Evolutionary conservation across 2,113 vertebrate species (phyloP).

Genomic region (Glaucidium brasilianum): DNA sequence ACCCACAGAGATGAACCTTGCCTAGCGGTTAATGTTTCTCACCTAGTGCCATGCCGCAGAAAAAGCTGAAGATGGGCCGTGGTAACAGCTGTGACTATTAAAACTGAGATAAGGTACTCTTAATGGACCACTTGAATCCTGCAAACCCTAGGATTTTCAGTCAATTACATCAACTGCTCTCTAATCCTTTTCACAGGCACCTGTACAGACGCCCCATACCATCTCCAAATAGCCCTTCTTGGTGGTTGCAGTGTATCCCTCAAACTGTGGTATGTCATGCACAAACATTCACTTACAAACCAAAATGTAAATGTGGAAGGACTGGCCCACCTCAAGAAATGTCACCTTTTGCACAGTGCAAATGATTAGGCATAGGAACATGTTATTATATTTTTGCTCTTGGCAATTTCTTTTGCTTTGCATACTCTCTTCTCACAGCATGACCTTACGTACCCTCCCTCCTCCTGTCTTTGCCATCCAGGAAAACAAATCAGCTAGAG

Average conservation of each 20-base stretch:
- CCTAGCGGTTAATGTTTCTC: background rate
- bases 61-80: background rate
- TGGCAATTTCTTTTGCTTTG: background rate
- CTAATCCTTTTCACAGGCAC: background rate
- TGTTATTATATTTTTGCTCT: background rate
- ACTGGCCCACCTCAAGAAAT: background rate
- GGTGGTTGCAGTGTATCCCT: background rate
- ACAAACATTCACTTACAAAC: accelerated
- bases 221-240: background rate
- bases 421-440: background rate
- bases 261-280: background rate
- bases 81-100: background rate
- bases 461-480: background rate
- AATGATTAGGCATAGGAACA: background rate
- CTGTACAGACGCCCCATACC: background rate
- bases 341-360: background rate
- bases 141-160: background rate
- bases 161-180: background rate
- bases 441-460: background rate
- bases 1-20: background rate
- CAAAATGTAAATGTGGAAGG: background rate
- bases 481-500: background rate
- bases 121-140: background rate
- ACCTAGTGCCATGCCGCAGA: too few relatives aligned
- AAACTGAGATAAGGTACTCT: background rate